These are phyloP conservation scores for Bettongia penicillata DNA, from an alignment of 2,113 vertebrate genomes.

Conservation along the genomic window DNA sequence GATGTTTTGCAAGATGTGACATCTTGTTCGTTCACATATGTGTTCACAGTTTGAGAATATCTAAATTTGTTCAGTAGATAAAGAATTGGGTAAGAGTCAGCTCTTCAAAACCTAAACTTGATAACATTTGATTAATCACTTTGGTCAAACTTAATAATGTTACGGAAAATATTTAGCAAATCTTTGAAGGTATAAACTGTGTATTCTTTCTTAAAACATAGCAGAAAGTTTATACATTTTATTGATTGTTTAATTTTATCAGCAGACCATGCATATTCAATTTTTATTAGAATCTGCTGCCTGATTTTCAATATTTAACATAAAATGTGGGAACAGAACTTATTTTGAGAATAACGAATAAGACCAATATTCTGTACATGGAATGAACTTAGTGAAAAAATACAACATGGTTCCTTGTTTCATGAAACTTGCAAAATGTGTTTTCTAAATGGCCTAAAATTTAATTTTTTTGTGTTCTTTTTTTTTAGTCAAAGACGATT, in stretches of 20 bases:
- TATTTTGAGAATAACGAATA: not conserved
- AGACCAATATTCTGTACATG: not conserved
- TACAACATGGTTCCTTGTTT: not conserved
- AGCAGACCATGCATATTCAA: not conserved
- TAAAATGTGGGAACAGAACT: not conserved
- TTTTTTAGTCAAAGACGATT: slow-evolving; percentile 87
- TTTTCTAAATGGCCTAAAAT: slow-evolving; percentile 27
- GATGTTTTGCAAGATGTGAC: not conserved
- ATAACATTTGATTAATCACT: not conserved
- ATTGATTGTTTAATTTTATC: not conserved
- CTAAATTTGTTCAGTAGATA: not conserved
- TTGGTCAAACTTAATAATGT: not conserved
- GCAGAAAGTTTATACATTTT: not conserved
- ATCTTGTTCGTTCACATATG: not conserved
- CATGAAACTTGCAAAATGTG: not conserved
- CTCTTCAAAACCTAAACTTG: not conserved
- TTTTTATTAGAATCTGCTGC: not conserved
- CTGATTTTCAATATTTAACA: not conserved
- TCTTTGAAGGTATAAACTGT: not conserved
- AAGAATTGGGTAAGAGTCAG: rapidly evolving
- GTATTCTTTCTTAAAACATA: not conserved
- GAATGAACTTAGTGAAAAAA: not conserved
- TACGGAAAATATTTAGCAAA: not conserved
- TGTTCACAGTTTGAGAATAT: not conserved
- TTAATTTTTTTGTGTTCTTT: slow-evolving; percentile 48